Percentiles rank a stretch among this genome's conserved stretches.
Conservation (phyloP, 1,140 invertebrate genomes). For the Mya arenaria region DNA sequence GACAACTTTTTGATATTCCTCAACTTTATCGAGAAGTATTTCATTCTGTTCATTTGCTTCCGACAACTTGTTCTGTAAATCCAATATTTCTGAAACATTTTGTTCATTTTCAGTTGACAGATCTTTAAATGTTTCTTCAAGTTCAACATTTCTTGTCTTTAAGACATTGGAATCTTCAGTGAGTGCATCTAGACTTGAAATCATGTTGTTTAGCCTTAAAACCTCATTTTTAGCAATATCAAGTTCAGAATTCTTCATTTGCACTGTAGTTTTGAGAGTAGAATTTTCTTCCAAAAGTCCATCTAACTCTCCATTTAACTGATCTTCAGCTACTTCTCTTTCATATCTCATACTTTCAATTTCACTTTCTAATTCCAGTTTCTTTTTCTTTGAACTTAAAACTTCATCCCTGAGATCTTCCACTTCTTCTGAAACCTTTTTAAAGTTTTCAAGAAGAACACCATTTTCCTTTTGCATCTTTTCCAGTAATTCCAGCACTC, state of each 20-base stretch:
- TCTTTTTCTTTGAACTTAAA: not conserved
- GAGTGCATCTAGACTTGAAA: constrained; percentile 42
- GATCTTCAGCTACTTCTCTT: constrained; percentile 9
- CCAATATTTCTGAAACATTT: constrained; percentile 51
- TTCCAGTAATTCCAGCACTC: constrained; percentile 28
- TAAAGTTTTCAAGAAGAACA: not conserved
- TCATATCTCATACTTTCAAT: not conserved
- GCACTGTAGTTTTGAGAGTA: constrained; percentile 50
- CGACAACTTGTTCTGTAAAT: constrained; percentile 55
- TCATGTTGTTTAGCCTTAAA: constrained; percentile 22
- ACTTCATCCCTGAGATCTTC: not conserved
- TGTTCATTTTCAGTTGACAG: constrained; percentile 58
- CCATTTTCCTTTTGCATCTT: constrained; percentile 32
- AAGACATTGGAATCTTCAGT: constrained; percentile 57
- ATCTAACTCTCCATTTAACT: constrained; percentile 48
- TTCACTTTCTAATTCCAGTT: constrained; percentile 29
- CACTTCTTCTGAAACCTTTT: constrained; percentile 1
- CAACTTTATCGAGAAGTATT: constrained; percentile 29
- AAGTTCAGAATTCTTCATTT: constrained; percentile 47
- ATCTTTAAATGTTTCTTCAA: constrained; percentile 45
- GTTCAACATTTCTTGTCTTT: constrained; percentile 52
- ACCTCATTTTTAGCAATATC: constrained; percentile 14
- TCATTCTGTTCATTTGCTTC: constrained; percentile 47
- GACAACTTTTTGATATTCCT: constrained; percentile 38
- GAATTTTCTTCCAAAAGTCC: constrained; percentile 52